Evolutionary conservation across 2,888 invertebrate species (phyloP), one percentile per base, ranked within the genome.

Genomic region (Diarsia rubi): DNA sequence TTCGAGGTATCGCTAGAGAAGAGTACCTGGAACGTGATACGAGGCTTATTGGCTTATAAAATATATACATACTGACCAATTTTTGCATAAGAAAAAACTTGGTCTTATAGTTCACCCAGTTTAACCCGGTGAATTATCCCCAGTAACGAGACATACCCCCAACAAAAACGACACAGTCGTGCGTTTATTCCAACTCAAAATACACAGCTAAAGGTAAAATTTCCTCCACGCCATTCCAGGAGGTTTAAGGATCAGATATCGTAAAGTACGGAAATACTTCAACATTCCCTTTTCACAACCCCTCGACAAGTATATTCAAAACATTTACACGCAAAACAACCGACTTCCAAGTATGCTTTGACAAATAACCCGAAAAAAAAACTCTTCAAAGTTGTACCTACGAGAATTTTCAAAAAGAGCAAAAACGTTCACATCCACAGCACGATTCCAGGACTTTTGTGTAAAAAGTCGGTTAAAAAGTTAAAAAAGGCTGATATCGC

Each of bases 301-400:
- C 62, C 27, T 64, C 69, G 44, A 67, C 64, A 64, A 67, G 71
- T 75, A 67, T 65, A 80, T 79, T 76, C 60, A 27, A 87, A 81
- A 83, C 78, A 83, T 86, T 86, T 85, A 75, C 79, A 75, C 75
- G 73, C 80, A 69, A 84, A 82, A 83, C 77, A 75, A 45, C 64
- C 21, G 31, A 82, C 64, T 82, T 65, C 73, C 75, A 75, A 86
- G 87, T 82, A 87, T 86, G 87, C 87, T 87, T 87, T 87, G 83
- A 75, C 66, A 73, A 84, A 81, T 82, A 82, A 78, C 77, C 24
- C 52, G 47, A 79, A 77, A 78, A 57, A 59, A 62, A 80, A 79
- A 62, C 65, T 62, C 80, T 73, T 79, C 71, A 73, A 83, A 85
- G 74, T 81, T 70, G 31, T 64, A 63, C 37, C 37, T 6, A 37